Evolutionary conservation across 1,140 invertebrate genomes (phyloP).

Genomic region (Arion vulgaris): DNA sequence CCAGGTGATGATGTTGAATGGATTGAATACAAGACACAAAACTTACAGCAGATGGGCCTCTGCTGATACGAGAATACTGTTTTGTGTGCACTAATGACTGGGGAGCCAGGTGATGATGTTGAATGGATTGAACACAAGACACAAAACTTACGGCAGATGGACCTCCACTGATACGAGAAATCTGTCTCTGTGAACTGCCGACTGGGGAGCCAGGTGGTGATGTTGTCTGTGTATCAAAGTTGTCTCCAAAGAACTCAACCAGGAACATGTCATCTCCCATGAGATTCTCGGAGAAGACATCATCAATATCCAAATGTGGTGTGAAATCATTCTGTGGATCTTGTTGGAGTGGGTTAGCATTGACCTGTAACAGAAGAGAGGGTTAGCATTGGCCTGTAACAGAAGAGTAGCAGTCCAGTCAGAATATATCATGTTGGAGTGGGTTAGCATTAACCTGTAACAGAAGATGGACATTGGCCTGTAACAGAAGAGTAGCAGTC

Average conservation of each 20-base stretch:
- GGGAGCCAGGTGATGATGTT: too few relatives aligned
- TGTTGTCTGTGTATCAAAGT: constrained; percentile 32
- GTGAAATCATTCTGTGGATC: constrained; percentile 42
- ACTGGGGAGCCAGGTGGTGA: constrained; percentile 39
- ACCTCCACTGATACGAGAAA: constrained; percentile 34
- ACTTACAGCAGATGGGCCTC: too few relatives aligned
- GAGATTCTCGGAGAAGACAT: constrained; percentile 25
- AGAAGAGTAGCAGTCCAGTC: too few relatives aligned
- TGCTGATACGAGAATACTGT: too few relatives aligned
- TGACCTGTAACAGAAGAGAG: constrained; percentile 28
- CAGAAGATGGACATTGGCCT: too few relatives aligned
- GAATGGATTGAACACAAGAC: too few relatives aligned
- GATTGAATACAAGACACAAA: neutral
- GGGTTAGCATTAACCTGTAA: too few relatives aligned
- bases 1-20: constrained; percentile 33
- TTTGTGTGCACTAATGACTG: too few relatives aligned
- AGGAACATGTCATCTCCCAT: constrained; percentile 43
- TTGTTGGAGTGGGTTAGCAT: constrained; percentile 46
- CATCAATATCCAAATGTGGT: constrained; percentile 24
- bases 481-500: too few relatives aligned
- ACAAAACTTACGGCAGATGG: constrained; percentile 37
- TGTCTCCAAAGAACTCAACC: constrained; percentile 30
- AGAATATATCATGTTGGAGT: too few relatives aligned
- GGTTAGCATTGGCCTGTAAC: neutral
- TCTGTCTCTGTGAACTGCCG: constrained; percentile 22